A percentile compares a stretch with the other conserved stretches of the same genome.
Conservation (phyloP, 2,113 vertebrate genomes). For the Pygoscelis antarcticus region DNA sequence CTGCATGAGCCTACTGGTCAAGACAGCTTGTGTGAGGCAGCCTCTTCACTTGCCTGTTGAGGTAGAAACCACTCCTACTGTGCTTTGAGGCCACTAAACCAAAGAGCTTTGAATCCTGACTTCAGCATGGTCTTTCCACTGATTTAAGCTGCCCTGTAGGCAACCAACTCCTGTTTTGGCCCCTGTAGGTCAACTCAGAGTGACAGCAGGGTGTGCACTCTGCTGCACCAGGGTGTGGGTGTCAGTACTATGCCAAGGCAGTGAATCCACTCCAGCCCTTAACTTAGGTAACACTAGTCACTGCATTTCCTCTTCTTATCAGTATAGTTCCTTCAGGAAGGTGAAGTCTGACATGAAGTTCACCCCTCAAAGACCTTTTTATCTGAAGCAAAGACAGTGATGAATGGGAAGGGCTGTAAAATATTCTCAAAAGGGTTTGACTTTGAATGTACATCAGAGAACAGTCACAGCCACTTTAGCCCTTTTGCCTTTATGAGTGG, state of each 20-base stretch:
- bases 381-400: background rate
- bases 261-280: background rate
- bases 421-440: background rate
- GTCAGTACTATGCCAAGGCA: background rate
- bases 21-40: accelerated
- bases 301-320: background rate
- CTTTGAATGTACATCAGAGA: background rate
- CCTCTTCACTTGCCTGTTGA: background rate
- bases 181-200: background rate
- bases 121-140: background rate
- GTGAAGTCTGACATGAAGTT: background rate
- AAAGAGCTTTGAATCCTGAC: background rate
- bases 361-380: background rate
- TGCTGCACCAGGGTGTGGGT: background rate
- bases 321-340: background rate
- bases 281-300: background rate
- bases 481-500: background rate
- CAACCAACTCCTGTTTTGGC: background rate
- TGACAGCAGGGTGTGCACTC: background rate
- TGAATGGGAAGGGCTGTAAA: background rate
- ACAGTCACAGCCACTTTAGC: background rate
- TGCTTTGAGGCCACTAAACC: background rate
- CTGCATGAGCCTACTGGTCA: background rate
- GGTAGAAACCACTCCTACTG: background rate
- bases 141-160: background rate